Percentiles rank a stretch among this genome's conserved stretches.
Evolutionary conservation across 2,888 invertebrate species (phyloP).

Genomic region (Glaucopsyche alexis): DNA sequence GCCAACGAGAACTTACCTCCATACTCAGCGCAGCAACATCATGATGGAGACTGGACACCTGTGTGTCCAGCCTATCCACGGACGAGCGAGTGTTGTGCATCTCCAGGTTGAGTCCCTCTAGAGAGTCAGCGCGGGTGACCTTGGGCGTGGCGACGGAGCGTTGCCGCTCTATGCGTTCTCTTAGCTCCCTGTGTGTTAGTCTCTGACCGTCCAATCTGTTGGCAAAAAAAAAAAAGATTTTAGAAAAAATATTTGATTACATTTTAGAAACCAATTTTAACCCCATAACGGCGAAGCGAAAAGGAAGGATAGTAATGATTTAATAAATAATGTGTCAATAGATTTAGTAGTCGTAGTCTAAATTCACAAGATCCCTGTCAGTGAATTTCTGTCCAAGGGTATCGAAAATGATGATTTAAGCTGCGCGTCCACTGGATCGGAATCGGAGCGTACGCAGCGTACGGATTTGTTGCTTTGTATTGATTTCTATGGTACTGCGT

Average conservation of each 20-base stretch:
- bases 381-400: too few relatives aligned
- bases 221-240: slow-evolving; percentile 25
- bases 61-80: slow-evolving; percentile 89
- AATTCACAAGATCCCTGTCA: too few relatives aligned
- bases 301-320: too few relatives aligned
- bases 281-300: too few relatives aligned
- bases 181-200: slow-evolving; percentile 70
- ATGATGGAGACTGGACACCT: slow-evolving; percentile 90
- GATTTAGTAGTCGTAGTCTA: too few relatives aligned
- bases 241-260: neutral
- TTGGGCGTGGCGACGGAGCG: slow-evolving; percentile 81
- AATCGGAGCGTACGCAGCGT: too few relatives aligned
- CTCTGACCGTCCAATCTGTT: slow-evolving; percentile 61
- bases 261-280: too few relatives aligned
- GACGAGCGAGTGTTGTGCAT: slow-evolving; percentile 74
- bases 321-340: too few relatives aligned
- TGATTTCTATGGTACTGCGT: too few relatives aligned
- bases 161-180: slow-evolving; percentile 85
- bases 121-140: slow-evolving; percentile 76
- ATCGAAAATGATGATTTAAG: too few relatives aligned
- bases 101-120: slow-evolving; percentile 82
- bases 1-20: slow-evolving; percentile 77
- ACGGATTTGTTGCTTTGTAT: too few relatives aligned
- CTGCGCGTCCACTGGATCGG: too few relatives aligned
- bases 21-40: slow-evolving; percentile 92